These are phyloP conservation scores for Saturnia pavonia DNA, from an alignment of 2,888 invertebrate species.

Conservation along the genomic window DNA sequence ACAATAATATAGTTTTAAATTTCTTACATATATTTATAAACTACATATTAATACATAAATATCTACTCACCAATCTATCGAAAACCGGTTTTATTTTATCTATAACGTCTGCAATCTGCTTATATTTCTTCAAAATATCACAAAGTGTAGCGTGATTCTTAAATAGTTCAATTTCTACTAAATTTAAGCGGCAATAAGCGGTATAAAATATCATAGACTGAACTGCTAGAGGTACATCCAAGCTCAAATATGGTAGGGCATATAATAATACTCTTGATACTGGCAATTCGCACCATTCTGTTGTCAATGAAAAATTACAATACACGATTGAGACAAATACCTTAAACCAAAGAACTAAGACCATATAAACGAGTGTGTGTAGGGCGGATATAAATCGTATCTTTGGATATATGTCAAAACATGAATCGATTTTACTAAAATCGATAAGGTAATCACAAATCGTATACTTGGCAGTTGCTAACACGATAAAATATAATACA, in stretches of 20 bases:
- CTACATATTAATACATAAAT: not conserved
- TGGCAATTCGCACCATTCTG: not conserved
- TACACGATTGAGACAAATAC: not conserved
- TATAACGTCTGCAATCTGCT: not conserved
- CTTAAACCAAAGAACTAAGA: not conserved
- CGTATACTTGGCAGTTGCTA: not conserved
- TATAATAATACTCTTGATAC: not conserved
- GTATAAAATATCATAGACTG: not conserved
- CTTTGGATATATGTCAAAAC: not conserved
- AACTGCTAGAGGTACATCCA: not conserved
- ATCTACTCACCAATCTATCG: conserved; percentile 3
- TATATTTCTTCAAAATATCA: not conserved
- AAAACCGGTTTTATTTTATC: not conserved
- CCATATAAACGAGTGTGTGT: not conserved
- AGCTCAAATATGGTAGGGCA: not conserved
- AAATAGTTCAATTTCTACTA: not conserved
- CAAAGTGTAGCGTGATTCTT: not conserved
- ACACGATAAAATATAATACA: not conserved
- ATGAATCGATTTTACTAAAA: not conserved
- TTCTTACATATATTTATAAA: too few relatives aligned
- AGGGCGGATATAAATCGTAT: not conserved
- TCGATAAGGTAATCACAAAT: not conserved
- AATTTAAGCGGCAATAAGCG: not conserved
- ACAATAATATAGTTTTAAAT: too few relatives aligned
- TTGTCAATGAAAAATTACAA: not conserved